A percentile compares a stretch with the other conserved stretches of the same genome.
Conservation (phyloP, 2,888 invertebrate species). For the Pristionchus fissidentatus region DNA sequence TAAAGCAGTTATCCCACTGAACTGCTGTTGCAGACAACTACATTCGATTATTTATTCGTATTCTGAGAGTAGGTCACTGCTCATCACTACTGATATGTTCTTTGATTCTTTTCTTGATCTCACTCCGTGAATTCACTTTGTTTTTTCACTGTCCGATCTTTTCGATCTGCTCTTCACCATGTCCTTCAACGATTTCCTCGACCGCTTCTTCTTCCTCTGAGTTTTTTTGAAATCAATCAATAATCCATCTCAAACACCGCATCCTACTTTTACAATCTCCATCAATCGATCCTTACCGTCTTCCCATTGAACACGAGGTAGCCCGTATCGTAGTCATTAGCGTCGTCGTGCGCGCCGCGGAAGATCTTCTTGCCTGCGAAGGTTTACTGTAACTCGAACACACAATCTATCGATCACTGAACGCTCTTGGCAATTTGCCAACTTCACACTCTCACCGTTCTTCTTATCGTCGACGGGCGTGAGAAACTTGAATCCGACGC, state of each 20-base stretch:
- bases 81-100: slow-evolving; percentile 23
- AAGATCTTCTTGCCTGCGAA: neutral
- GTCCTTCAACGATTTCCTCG: neutral
- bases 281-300: neutral
- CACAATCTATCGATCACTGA: neutral
- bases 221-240: neutral
- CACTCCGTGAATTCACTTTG: neutral
- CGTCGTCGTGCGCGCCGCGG: slow-evolving; percentile 10
- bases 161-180: neutral
- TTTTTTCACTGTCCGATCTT: neutral
- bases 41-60: no score
- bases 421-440: neutral
- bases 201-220: neutral
- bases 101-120: neutral
- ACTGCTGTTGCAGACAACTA: no score
- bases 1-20: no score
- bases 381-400: neutral
- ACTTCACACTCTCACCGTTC: neutral
- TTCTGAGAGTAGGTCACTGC: no score
- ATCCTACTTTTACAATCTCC: neutral
- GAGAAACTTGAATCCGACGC: slow-evolving; percentile 14
- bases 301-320: neutral
- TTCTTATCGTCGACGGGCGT: neutral
- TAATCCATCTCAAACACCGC: neutral
- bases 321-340: slow-evolving; percentile 3